phyloP scores from a whole-genome alignment of 2,888 invertebrate genomes.

The Argyra leucocephala region DNA sequence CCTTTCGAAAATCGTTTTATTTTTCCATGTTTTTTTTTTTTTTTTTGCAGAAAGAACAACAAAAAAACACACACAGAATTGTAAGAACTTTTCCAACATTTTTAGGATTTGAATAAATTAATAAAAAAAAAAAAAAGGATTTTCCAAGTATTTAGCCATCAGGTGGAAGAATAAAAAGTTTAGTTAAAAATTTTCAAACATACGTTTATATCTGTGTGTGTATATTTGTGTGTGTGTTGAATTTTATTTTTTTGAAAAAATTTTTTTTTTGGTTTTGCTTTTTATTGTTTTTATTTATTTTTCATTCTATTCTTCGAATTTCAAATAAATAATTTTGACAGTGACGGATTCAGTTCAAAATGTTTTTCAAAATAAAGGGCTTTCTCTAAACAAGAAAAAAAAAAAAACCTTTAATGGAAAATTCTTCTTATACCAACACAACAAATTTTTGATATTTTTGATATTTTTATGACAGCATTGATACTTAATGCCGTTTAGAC shows the following conservation, averaged over 20 bases:
- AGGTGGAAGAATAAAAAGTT: neutral
- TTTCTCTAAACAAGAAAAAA: neutral
- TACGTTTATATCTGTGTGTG: neutral
- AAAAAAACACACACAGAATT: too few species aligned
- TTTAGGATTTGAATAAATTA: neutral
- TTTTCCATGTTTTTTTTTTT: too few species aligned
- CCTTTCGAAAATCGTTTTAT: too few species aligned
- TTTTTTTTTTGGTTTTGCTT: neutral
- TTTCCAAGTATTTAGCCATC: neutral
- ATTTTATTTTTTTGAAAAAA: neutral
- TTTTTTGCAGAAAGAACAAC: too few species aligned
- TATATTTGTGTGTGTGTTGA: neutral
- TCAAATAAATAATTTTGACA: neutral
- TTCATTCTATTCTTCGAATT: neutral
- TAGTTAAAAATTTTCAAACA: neutral
- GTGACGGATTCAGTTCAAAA: neutral
- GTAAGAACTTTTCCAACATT: neutral
- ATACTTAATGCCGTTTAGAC: too few species aligned
- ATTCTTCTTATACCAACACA: too few species aligned
- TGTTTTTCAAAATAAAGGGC: neutral
- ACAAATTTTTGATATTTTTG: too few species aligned
- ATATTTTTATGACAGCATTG: too few species aligned
- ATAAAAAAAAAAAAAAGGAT: neutral
- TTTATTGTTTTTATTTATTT: too few species aligned
- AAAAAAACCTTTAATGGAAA: neutral